Evolutionary conservation across 2,888 invertebrate genomes (phyloP), one percentile per base, ranked within the genome.

Genomic region (Boloria selene): DNA sequence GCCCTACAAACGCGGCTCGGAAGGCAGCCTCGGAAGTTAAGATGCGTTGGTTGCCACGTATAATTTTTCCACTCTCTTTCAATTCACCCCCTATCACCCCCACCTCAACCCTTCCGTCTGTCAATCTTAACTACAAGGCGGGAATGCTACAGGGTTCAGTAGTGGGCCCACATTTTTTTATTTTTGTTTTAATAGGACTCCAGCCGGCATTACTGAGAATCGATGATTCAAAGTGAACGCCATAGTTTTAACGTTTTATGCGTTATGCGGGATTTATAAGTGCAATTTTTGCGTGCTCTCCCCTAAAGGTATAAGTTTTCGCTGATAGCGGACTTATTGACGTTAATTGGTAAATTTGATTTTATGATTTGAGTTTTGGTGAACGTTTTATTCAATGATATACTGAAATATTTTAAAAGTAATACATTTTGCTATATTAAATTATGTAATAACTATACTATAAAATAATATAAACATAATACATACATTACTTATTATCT

Each of bases 11-110:
- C 80, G 82, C 77, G 77, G 73, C 86, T 72, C 81, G 77, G 82
- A 83, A 84, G 80, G 80, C 83, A 75, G 77, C 79, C 84, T 84
- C 87, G 88, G 89, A 90, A 88, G 89, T 85, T 90, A 91, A 91
- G 91, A 92, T 89, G 90, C 90, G 87, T 90, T 85, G 87, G 83
- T 87, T 85, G 87, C 86, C 85, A 87, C 90, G 90, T 91, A 90
- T 90, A 90, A 91, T 91, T 91, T 89, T 79, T 90, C 89, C 85
- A 86, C 86, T 87, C 88, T 87, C 86, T 88, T 88, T 86, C 87
- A 89, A 87, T 87, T 85, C 85, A 77, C 79, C 70, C 85, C 81
- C 82, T 80, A 77, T 79, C 77, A 71, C 79, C 78, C 82, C 80
- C 85, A 67, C 81, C 80, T 83, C 88, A 84, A 87, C 88, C 90